These are phyloP conservation scores for Etia nguti DNA, from an alignment of 2,113 vertebrate genomes.

Conservation along the genomic window DNA sequence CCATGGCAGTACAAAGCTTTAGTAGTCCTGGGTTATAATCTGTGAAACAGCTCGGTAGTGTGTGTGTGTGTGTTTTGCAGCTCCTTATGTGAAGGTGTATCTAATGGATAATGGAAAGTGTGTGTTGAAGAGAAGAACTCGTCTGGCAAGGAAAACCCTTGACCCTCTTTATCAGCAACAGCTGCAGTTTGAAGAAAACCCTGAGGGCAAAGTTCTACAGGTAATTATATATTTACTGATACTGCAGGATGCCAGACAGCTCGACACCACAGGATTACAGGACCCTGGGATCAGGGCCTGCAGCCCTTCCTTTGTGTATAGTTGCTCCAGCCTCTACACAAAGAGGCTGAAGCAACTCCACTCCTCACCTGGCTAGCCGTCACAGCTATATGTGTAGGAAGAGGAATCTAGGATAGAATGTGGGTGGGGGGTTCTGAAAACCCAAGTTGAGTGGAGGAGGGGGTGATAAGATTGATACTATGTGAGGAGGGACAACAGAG, in stretches of 20 bases:
- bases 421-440: background rate
- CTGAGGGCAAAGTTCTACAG: constrained; percentile 96
- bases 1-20: background rate
- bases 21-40: background rate
- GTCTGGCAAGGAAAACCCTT: constrained; percentile 92
- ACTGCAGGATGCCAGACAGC: background rate
- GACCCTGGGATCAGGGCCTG: background rate
- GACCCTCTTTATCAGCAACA: constrained; percentile 98
- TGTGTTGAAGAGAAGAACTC: constrained; percentile 96
- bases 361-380: fast-evolving
- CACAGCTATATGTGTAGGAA: background rate
- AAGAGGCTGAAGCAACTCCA: background rate
- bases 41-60: background rate
- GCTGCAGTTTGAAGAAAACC: constrained; percentile 93
- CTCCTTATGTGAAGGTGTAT: constrained; percentile 97
- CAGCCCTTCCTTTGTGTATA: background rate
- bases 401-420: fast-evolving
- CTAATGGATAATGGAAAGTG: constrained; percentile 95
- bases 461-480: background rate
- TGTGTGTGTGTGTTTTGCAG: constrained; percentile 56
- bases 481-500: background rate
- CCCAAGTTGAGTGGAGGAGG: background rate
- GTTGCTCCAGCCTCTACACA: background rate
- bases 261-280: background rate
- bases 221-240: background rate